Evolutionary conservation across 2,888 invertebrate species (phyloP).

Genomic region (Oxystoma pomonae): DNA sequence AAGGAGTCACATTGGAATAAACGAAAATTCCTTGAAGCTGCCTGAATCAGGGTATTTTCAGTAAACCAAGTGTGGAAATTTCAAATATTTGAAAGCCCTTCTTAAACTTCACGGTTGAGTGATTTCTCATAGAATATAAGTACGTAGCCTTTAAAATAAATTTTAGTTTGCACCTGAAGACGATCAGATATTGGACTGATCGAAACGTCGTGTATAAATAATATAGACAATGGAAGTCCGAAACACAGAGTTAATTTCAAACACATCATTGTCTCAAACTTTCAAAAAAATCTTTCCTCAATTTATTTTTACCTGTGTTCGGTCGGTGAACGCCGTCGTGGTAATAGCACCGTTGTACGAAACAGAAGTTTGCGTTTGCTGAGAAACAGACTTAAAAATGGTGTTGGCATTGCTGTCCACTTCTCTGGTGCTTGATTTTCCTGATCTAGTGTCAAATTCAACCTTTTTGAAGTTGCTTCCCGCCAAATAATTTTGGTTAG

Average conservation of each 20-base stretch:
- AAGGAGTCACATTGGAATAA: no score
- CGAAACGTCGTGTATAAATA: not conserved
- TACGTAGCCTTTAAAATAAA: no score
- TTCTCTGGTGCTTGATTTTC: slow-evolving; percentile 34
- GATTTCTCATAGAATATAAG: no score
- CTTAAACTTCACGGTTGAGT: no score
- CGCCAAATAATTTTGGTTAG: slow-evolving; percentile 28
- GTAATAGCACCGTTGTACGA: slow-evolving; percentile 25
- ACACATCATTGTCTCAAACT: not conserved
- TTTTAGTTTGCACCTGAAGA: no score
- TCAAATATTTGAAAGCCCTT: no score
- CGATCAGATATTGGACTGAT: no score
- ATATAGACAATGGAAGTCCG: not conserved
- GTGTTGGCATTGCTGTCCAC: slow-evolving; percentile 50
- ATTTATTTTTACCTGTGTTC: slow-evolving; percentile 6
- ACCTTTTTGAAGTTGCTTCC: slow-evolving; percentile 29
- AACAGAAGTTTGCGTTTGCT: slow-evolving; percentile 25
- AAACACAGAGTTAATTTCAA: not conserved
- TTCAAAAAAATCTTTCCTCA: not conserved
- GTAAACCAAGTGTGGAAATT: no score
- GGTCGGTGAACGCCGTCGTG: slow-evolving; percentile 28
- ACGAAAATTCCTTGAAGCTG: no score
- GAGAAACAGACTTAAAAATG: slow-evolving; percentile 30
- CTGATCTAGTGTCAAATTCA: slow-evolving; percentile 31
- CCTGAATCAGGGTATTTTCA: no score